These are phyloP conservation scores for Alces alces DNA, from an alignment of 2,113 vertebrate species.

Conservation along the genomic window DNA sequence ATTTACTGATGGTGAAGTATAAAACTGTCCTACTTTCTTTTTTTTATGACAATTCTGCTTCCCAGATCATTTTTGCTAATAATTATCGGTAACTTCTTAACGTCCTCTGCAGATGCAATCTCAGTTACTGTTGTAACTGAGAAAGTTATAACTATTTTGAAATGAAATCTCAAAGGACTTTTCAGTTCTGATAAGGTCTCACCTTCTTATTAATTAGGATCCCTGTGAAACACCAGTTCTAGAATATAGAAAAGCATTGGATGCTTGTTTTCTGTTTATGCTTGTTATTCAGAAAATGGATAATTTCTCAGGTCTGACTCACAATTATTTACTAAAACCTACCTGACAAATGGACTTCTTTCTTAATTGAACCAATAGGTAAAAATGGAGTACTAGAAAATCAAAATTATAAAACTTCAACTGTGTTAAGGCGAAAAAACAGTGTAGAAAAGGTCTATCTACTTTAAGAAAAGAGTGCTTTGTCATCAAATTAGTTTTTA, in stretches of 20 bases:
- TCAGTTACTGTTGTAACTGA: background rate
- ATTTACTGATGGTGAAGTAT: background rate
- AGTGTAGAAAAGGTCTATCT: background rate
- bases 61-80: background rate
- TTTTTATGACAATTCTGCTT: background rate
- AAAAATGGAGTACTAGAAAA: background rate
- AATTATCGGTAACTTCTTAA: background rate
- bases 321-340: background rate
- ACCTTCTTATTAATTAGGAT: constrained; percentile 42
- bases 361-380: background rate
- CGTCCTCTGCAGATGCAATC: background rate
- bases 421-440: background rate
- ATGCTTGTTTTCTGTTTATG: background rate
- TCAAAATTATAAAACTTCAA: background rate
- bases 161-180: background rate
- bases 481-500: background rate
- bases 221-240: background rate
- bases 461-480: background rate
- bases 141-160: constrained; percentile 30
- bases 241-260: background rate
- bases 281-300: background rate
- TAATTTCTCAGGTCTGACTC: background rate
- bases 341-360: background rate
- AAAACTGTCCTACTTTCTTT: background rate
- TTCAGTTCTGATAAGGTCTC: constrained; percentile 9